Evolutionary conservation across 2,888 invertebrate genomes (phyloP), one percentile per base, ranked within the genome.

Genomic region (Acanthosepion esculentum): DNA sequence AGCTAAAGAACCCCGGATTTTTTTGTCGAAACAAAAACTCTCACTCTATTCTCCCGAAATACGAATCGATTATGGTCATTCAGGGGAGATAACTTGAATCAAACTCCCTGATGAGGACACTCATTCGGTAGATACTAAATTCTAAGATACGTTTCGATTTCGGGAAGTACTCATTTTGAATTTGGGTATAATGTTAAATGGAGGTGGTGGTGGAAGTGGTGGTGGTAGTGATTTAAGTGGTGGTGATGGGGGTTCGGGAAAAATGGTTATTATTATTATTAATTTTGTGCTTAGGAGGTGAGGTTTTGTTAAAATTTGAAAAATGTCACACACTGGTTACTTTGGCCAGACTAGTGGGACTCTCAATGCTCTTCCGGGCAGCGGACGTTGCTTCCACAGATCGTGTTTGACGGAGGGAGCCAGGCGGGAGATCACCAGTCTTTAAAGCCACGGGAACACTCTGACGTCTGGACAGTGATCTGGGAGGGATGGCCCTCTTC

Each of bases 321-420:
- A 93, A 93, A 94, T 64, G 94, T 94, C 94, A 94, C 94, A 94
- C 94, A 64, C 94, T 94, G 94, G 94, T 94, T 64, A 94, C 94
- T 94, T 94, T 94, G 94, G 94, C 94, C 48, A 94, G 59, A 48
- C 64, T 94, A 29, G 94, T 55, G 53, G 94, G 94, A 94, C 94
- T 94, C 55, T 64, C 94, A 55, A 64, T 94, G 41, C 59, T 94
- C 48, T 48, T 94, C 59, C 64, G 50, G 59, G 64, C 59, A 53
- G 94, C 64, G 48, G 94, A 33, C 55, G 48, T 59, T 29, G 59
- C 41, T 55, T 94, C 94, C 33, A 64, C 55, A 48, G 94, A 64
- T 53, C 94, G 55, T 20, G 94, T 64, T 94, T 94, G 94, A n/a
- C 93, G 93, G 15, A 93, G 53, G 48, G 93, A 53, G 53, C 93